phyloP scores from a whole-genome alignment of 1,140 invertebrate species.

The Drosophila arawakana region DNA sequence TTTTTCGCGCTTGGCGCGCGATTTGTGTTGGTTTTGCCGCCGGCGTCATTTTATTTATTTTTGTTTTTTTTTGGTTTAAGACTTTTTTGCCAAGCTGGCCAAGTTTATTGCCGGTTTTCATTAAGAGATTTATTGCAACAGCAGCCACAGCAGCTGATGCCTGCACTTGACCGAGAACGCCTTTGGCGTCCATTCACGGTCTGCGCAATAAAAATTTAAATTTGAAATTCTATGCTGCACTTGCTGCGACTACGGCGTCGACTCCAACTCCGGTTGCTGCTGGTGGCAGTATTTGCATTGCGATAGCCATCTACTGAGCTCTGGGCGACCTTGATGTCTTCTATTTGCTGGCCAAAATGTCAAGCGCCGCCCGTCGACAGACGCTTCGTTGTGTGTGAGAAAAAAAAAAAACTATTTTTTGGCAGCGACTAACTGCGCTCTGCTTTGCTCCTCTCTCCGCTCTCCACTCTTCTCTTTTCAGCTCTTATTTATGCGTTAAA shows the following conservation, averaged over 20 bases:
- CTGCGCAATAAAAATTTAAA: constrained; percentile 64
- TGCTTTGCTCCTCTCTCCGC: not conserved
- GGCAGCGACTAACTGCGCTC: constrained; percentile 37
- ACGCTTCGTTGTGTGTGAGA: constrained; percentile 60
- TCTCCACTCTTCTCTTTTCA: not conserved
- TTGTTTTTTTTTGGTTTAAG: too few relatives aligned
- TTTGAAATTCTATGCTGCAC: constrained; percentile 74
- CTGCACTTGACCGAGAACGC: constrained; percentile 75
- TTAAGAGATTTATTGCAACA: constrained; percentile 79
- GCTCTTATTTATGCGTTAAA: constrained; percentile 79
- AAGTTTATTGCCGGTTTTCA: constrained; percentile 83
- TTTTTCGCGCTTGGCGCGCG: constrained; percentile 73
- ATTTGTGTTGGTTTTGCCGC: constrained; percentile 53
- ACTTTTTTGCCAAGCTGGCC: constrained; percentile 38
- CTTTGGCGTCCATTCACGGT: constrained; percentile 68
- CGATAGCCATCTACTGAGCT: constrained; percentile 67
- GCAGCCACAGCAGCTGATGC: constrained; percentile 48
- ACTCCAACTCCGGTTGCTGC: constrained; percentile 15
- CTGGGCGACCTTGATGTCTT: constrained; percentile 71
- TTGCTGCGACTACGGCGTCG: constrained; percentile 28
- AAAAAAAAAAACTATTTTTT: constrained; percentile 43
- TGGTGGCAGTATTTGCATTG: constrained; percentile 43
- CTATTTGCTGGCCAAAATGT: constrained; percentile 72
- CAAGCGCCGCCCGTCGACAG: constrained; percentile 60
- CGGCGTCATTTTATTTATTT: constrained; percentile 37